These are phyloP conservation scores for Poecile atricapillus DNA, from an alignment of 2,113 vertebrate species.

Conservation along the genomic window DNA sequence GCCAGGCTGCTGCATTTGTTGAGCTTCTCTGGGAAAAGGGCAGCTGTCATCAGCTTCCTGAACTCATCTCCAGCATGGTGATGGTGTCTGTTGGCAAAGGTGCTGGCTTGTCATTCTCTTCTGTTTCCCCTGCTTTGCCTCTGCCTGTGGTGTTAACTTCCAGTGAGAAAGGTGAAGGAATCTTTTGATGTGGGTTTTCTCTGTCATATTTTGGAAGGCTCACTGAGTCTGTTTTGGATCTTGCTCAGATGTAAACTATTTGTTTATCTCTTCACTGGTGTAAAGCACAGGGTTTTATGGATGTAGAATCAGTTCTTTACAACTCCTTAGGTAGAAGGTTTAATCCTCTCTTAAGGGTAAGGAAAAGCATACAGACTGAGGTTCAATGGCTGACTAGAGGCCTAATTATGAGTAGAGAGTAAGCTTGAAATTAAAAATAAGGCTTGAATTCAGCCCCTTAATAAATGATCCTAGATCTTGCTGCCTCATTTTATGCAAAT, in stretches of 20 bases:
- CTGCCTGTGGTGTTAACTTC: background rate
- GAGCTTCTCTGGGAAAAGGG: background rate
- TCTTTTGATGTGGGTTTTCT: background rate
- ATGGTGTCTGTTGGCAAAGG: background rate
- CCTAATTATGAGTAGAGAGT: constrained; percentile 8
- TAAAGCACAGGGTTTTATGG: background rate
- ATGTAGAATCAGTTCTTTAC: constrained; percentile 1
- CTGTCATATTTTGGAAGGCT: background rate
- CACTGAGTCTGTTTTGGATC: accelerated
- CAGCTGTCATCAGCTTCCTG: background rate
- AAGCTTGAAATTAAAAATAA: constrained; percentile 36
- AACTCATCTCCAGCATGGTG: background rate
- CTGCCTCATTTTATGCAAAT: constrained; percentile 37
- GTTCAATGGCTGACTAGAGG: constrained; percentile 25
- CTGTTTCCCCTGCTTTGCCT: background rate
- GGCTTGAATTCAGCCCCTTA: constrained; percentile 16
- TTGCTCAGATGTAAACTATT: background rate
- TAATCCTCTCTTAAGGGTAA: constrained; percentile 23
- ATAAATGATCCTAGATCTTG: background rate
- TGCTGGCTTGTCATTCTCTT: background rate
- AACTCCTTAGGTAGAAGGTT: background rate
- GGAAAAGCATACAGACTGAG: background rate
- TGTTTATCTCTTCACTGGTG: background rate
- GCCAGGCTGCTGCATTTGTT: background rate
- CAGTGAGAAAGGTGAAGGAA: background rate